These are phyloP conservation scores for silkworm (Bombyx mori) DNA, from an alignment of 1,140 invertebrate genomes.

Conservation along the genomic window DNA sequence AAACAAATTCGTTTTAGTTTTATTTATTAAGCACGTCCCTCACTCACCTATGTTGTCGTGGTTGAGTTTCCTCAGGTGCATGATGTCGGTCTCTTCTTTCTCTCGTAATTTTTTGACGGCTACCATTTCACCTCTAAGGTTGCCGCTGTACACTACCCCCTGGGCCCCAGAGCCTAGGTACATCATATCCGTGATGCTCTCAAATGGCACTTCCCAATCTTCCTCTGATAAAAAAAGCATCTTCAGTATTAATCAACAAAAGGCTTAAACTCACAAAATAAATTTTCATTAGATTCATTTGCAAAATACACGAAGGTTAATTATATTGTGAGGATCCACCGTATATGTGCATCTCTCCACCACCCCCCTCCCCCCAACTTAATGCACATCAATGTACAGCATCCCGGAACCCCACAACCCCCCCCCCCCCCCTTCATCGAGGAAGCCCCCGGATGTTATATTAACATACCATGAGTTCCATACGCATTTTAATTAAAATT, in stretches of 20 bases:
- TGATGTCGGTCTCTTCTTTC: slow-evolving; percentile 94
- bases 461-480: too few species aligned
- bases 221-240: slow-evolving; percentile 84
- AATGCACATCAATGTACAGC: neutral
- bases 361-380: neutral
- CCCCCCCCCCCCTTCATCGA: neutral
- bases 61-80: slow-evolving; percentile 93
- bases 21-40: too few species aligned
- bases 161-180: slow-evolving; percentile 97
- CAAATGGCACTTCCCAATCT: slow-evolving; percentile 96
- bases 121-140: slow-evolving; percentile 85
- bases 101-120: slow-evolving; percentile 97
- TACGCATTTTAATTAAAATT: too few species aligned
- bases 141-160: slow-evolving; percentile 94
- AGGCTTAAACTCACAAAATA: neutral
- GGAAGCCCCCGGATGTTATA: neutral
- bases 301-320: neutral
- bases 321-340: neutral
- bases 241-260: neutral
- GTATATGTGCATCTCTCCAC: neutral
- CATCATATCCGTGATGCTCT: slow-evolving; percentile 90
- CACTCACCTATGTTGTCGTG: slow-evolving; percentile 88
- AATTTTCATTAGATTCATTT: neutral
- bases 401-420: neutral
- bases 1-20: too few species aligned